phyloP scores from a whole-genome alignment of 1,140 invertebrate genomes.

The Lepidostoma basale region DNA sequence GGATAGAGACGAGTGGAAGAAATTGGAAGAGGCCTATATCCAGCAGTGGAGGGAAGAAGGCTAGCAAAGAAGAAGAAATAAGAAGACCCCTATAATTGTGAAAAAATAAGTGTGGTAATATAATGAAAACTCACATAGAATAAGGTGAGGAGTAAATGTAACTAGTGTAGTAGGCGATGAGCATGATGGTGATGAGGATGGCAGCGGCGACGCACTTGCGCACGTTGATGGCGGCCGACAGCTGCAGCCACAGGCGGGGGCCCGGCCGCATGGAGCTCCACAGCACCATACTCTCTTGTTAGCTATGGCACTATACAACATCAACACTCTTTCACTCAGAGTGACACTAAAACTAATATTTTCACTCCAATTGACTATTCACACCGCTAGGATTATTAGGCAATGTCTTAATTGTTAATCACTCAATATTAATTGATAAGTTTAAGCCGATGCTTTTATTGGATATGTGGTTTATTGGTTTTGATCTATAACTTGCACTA shows the following conservation, averaged over 20 bases:
- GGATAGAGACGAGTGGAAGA: too few relatives aligned
- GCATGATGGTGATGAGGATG: conserved; percentile 69
- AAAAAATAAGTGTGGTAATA: neutral
- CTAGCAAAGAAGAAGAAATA: too few relatives aligned
- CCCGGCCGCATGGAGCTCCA: conserved; percentile 51
- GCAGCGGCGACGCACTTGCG: conserved; percentile 72
- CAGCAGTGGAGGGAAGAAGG: too few relatives aligned
- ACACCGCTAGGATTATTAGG: conserved; percentile 5
- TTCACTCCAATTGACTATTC: conserved; percentile 20
- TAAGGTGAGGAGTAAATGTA: conserved; percentile 74
- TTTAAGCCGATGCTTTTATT: conserved; percentile 11
- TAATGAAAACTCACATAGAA: conserved; percentile 64
- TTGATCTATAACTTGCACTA: neutral
- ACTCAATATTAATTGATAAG: conserved; percentile 25
- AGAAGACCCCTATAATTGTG: too few relatives aligned
- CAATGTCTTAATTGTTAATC: neutral
- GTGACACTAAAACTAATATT: neutral
- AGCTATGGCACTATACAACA: conserved; percentile 3
- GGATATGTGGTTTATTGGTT: conserved; percentile 2
- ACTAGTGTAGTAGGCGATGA: conserved; percentile 77
- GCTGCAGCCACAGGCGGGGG: conserved; percentile 63
- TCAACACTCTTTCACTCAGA: neutral
- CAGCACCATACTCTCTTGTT: conserved; percentile 43
- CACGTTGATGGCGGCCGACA: conserved; percentile 71
- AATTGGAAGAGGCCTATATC: too few relatives aligned